Conservation (phyloP, 2,113 vertebrate species). For the Setophaga kirtlandii region DNA sequence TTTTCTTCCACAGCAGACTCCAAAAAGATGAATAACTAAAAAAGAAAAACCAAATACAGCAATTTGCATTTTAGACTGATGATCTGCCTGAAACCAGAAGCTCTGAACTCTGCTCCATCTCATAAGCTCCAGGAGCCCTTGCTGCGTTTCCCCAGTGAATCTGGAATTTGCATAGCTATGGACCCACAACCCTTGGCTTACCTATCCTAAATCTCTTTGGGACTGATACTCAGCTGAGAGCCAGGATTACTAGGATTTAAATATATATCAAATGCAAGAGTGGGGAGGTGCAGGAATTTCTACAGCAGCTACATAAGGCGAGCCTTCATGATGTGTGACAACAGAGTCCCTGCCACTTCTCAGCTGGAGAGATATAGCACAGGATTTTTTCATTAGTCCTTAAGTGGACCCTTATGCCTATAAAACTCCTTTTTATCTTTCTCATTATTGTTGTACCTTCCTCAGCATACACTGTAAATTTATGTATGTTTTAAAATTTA, state of each 20-base stretch:
- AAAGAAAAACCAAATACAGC: conserved; percentile 24
- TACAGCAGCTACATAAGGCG: neutral
- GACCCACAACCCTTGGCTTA: conserved; percentile 55
- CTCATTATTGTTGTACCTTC: neutral
- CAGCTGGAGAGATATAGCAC: neutral
- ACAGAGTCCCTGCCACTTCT: conserved; percentile 14
- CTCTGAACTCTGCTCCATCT: conserved; percentile 46
- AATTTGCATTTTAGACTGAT: conserved; percentile 46
- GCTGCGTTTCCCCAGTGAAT: neutral
- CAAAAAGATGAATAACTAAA: neutral
- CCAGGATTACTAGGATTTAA: conserved; percentile 50
- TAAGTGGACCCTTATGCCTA: conserved; percentile 22
- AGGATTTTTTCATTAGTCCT: conserved; percentile 22
- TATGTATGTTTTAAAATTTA: neutral
- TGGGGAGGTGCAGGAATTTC: conserved; percentile 23
- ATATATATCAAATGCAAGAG: conserved; percentile 43
- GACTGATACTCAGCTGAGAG: conserved; percentile 51
- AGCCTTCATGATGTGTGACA: conserved; percentile 8
- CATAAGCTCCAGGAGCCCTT: conserved; percentile 35
- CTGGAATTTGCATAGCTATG: conserved; percentile 59
- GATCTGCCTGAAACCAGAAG: conserved; percentile 39
- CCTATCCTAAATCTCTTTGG: conserved; percentile 28
- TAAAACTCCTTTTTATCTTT: neutral
- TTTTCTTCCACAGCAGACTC: neutral
- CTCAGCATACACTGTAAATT: neutral